phyloP scores from a whole-genome alignment of 1,140 invertebrate species.

The Eumaeus atala region DNA sequence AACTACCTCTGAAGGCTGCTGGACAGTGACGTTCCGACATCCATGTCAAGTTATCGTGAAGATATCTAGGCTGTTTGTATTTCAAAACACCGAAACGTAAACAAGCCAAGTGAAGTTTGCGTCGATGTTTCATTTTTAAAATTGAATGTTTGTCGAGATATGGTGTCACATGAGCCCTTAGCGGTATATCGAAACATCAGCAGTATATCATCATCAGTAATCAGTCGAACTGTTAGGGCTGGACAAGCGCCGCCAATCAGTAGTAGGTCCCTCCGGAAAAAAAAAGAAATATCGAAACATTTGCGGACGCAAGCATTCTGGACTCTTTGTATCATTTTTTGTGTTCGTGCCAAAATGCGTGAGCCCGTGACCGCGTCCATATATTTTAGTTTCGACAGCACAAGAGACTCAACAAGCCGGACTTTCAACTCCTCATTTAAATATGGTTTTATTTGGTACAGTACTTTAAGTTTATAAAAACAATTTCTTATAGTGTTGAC shows the following conservation, averaged over 20 bases:
- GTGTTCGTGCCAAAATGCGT: neutral
- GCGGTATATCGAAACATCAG: neutral
- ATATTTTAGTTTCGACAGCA: conserved; percentile 5
- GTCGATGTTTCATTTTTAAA: neutral
- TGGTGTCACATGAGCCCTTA: neutral
- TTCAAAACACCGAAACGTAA: neutral
- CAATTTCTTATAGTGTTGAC: neutral
- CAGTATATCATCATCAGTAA: no score
- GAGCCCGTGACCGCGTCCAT: neutral
- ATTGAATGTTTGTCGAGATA: neutral
- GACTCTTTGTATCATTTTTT: neutral
- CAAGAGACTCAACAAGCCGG: neutral
- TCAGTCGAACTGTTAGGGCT: no score
- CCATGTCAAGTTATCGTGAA: neutral
- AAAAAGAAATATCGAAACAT: no score
- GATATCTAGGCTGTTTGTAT: neutral
- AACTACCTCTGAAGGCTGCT: neutral
- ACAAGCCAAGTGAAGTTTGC: neutral
- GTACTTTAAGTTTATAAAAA: neutral
- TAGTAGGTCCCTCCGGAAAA: no score
- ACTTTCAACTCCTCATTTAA: neutral
- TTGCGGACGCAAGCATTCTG: neutral
- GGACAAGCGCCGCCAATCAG: no score
- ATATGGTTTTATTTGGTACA: neutral
- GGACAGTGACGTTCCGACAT: neutral